These are phyloP conservation scores for Polypterus bichir DNA, from an alignment of 2,113 vertebrate species.

Conservation along the genomic window DNA sequence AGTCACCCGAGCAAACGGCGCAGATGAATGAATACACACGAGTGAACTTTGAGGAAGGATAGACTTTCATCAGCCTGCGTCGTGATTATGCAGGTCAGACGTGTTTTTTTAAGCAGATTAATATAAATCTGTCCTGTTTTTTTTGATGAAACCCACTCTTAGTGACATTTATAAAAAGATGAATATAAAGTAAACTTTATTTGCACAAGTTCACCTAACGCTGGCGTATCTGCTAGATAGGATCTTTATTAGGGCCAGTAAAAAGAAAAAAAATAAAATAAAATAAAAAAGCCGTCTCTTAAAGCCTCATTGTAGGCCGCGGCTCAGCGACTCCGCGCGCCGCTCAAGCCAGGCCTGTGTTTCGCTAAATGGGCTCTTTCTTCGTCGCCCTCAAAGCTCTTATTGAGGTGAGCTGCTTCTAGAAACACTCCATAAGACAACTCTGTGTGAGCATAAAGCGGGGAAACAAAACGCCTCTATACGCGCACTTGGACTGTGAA, in stretches of 20 bases:
- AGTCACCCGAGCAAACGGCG: constrained; percentile 38
- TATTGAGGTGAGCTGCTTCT: constrained; percentile 22
- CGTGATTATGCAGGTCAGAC: constrained; percentile 39
- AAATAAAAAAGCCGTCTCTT: constrained; percentile 16
- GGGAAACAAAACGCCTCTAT: constrained; percentile 21
- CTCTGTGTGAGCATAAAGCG: constrained; percentile 25
- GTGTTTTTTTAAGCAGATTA: constrained; percentile 35
- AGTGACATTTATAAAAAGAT: constrained; percentile 54
- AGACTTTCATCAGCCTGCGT: constrained; percentile 26
- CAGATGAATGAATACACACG: constrained; percentile 33
- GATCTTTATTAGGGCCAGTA: constrained; percentile 41
- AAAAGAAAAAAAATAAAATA: constrained; percentile 23
- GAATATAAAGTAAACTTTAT: constrained; percentile 45
- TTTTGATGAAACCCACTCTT: constrained; percentile 31
- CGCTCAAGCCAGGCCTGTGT: constrained; percentile 18
- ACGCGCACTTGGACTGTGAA: constrained; percentile 3
- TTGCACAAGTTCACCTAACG: constrained; percentile 37
- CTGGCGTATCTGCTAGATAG: constrained; percentile 30
- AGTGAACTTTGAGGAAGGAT: constrained; percentile 48
- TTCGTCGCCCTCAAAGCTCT: constrained; percentile 17
- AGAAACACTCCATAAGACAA: constrained; percentile 24
- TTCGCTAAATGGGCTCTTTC: constrained; percentile 23
- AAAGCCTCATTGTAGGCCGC: constrained; percentile 27
- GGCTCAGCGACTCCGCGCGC: no score
- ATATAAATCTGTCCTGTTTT: constrained; percentile 29